Evolutionary conservation across 2,888 invertebrate species (phyloP), one percentile per base, ranked within the genome.

Genomic region (Ormyrus rosae): DNA sequence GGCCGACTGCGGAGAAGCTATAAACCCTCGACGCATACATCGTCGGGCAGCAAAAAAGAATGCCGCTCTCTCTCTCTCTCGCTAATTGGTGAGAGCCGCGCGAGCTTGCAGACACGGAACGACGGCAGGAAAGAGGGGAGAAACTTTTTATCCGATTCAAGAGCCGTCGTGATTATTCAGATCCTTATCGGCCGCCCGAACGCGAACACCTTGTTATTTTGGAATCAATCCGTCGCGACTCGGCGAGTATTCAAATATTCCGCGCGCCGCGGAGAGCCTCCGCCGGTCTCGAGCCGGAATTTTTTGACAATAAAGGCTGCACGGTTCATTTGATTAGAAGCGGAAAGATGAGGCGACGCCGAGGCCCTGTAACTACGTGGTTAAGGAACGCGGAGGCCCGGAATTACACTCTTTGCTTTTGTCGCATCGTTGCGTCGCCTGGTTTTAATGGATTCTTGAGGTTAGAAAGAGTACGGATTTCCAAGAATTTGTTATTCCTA

Each of bases 91-190:
- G 61, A 63, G 13, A 50, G 48, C 19, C 6, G 8, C 9, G 58
- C 68, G 45, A 2, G 10, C 61, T 45, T 53, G n/a, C 34, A 58
- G 65, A 50, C 11, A n/a, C 56, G 46, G 46, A 6, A 65, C 48
- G 9, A 53, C 9, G 45, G 34, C 58, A 19, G 46, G n/a, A 11
- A 67, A 11, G 46, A 6, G 50, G 10, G 48, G 7, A 46, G 82
- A 84, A 51, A 83, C 84, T 84, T 85, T 84, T 82, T 84, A 87
- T 84, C 82, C 84, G 82, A 88, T 86, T 88, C 87, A 87, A 86
- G 86, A 87, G 86, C 83, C 85, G 81, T 84, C 83, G 83, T 83
- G 84, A 88, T 89, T 88, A 89, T 88, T 87, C 86, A 87, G 86
- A 89, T 88, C 83, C 73, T 73, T 77, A 65, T 78, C 70, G 55